phyloP scores from a whole-genome alignment of 2,113 vertebrate genomes.

The Marcusenius ussheri region DNA sequence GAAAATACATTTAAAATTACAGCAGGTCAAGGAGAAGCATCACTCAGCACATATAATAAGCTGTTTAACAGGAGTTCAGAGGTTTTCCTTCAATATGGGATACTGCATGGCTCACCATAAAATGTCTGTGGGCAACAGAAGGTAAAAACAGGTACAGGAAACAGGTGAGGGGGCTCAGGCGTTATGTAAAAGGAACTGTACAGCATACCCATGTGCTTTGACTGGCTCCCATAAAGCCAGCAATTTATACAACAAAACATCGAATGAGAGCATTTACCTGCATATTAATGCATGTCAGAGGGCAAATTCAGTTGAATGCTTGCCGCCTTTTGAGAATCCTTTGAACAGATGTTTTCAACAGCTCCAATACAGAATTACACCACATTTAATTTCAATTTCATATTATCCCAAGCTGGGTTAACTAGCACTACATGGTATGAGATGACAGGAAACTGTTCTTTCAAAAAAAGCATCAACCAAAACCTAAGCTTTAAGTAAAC shows the following conservation, averaged over 20 bases:
- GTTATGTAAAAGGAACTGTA: not conserved
- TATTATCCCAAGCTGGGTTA: too few relatives aligned
- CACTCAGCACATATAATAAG: not conserved
- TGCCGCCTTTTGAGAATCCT: not conserved
- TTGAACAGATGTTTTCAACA: not conserved
- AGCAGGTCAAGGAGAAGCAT: not conserved
- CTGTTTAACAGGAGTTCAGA: not conserved
- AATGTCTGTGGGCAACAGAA: not conserved
- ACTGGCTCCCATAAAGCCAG: not conserved
- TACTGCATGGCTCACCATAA: not conserved
- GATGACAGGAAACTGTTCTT: not conserved
- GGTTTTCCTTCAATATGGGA: not conserved
- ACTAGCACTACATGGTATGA: not conserved
- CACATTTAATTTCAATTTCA: not conserved
- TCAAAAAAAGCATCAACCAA: not conserved
- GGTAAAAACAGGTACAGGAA: not conserved
- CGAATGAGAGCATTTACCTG: not conserved
- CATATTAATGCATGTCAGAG: not conserved
- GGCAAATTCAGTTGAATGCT: not conserved
- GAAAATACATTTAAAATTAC: not conserved
- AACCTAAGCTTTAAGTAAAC: not conserved
- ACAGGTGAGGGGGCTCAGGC: not conserved
- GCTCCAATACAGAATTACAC: not conserved
- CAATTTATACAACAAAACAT: not conserved
- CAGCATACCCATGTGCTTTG: not conserved